A percentile compares a stretch with the other conserved stretches of the same genome.
phyloP scores from a whole-genome alignment of 2,797 vertebrate species.

The Spinibarbus caldwelli region DNA sequence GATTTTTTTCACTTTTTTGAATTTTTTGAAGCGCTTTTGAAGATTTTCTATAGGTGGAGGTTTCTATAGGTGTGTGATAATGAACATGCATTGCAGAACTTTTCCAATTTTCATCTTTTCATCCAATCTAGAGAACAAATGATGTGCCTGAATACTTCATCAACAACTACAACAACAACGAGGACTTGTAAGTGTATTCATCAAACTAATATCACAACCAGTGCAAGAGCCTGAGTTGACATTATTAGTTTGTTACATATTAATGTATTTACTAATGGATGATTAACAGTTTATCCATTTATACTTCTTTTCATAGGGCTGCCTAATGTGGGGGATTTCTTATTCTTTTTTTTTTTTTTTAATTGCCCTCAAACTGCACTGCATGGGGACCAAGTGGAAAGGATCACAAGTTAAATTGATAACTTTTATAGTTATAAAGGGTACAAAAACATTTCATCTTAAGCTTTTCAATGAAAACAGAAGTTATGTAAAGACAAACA shows the following conservation, averaged over 20 bases:
- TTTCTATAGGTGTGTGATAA: background rate
- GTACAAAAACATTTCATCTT: background rate
- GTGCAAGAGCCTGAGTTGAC: background rate
- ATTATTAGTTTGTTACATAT: background rate
- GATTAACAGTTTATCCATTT: background rate
- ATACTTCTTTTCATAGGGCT: slow-evolving; percentile 21
- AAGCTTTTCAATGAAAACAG: background rate
- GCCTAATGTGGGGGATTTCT: slow-evolving; percentile 4
- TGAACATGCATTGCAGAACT: background rate
- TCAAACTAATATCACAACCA: background rate
- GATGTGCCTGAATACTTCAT: background rate
- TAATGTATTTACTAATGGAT: background rate
- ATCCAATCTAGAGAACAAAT: slow-evolving; percentile 40
- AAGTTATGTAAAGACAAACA: background rate
- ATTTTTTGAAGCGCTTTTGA: background rate
- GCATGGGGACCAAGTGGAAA: background rate
- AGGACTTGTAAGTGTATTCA: slow-evolving; percentile 34
- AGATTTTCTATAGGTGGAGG: background rate
- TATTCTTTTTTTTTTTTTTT: background rate
- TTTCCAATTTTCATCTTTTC: background rate
- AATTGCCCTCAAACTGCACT: background rate
- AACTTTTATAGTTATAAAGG: too few species aligned
- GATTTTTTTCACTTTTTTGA: background rate
- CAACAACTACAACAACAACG: background rate
- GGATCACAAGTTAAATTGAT: background rate